These are phyloP conservation scores for Mustela lutreola DNA, from an alignment of 2,113 vertebrate species.

Conservation along the genomic window DNA sequence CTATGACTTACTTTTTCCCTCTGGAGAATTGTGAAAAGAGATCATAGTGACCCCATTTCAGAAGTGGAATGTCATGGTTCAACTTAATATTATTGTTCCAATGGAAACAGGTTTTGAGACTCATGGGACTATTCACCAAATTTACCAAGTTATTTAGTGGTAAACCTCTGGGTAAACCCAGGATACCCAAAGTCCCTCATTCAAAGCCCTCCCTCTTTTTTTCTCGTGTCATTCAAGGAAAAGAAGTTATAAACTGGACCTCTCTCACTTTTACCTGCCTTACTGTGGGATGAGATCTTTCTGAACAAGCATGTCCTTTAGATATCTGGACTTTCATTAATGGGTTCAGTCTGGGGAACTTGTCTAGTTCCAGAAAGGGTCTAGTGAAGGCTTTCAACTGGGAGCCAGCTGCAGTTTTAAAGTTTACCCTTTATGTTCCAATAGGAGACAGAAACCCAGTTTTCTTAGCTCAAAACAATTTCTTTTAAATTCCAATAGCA, in stretches of 20 bases:
- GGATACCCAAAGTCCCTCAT: not conserved
- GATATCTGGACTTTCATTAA: not conserved
- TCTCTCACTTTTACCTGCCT: not conserved
- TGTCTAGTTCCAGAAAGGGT: not conserved
- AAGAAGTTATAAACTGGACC: not conserved
- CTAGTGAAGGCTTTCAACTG: not conserved
- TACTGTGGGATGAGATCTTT: not conserved
- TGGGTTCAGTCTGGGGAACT: not conserved
- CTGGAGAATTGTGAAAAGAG: not conserved
- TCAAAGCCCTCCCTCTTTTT: not conserved
- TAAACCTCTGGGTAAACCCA: conserved; percentile 6
- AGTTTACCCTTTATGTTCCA: conserved; percentile 33
- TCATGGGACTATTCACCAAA: not conserved
- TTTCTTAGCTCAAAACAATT: conserved; percentile 33
- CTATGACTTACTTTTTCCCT: not conserved
- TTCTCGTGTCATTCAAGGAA: not conserved
- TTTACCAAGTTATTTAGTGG: conserved; percentile 41
- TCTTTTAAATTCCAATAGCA: conserved; percentile 32
- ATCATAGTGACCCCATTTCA: not conserved
- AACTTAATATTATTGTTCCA: not conserved
- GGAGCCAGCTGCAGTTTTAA: not conserved
- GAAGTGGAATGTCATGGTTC: not conserved
- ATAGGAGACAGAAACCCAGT: conserved; percentile 1
- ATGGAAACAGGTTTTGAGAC: conserved; percentile 10
- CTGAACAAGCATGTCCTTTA: not conserved